Evolutionary conservation across 1,140 invertebrate species (phyloP).

Genomic region (Phenacoccus solenopsis): DNA sequence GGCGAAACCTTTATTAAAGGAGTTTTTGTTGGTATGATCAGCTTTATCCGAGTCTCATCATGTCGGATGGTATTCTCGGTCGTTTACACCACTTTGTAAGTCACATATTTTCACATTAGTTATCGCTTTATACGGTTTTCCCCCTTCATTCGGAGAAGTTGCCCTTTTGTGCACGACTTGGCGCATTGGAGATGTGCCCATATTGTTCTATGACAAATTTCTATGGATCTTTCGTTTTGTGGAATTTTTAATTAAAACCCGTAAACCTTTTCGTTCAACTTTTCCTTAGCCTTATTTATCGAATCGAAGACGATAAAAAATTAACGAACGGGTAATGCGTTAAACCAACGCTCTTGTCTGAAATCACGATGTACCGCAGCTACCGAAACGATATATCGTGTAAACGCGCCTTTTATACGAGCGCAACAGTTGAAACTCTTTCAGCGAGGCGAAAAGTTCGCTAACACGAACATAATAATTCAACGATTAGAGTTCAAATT

Average conservation of each 20-base stretch:
- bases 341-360: no score
- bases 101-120: conserved; percentile 18
- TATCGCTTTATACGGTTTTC: conserved; percentile 8
- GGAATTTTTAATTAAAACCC: conserved; percentile 16
- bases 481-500: neutral
- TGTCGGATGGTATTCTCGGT: conserved; percentile 15
- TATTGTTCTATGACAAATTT: conserved; percentile 12
- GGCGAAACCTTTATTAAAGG: neutral
- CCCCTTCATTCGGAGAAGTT: conserved; percentile 5
- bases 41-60: conserved; percentile 17
- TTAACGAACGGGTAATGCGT: no score
- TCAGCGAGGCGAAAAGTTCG: neutral
- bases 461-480: neutral
- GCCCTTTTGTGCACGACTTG: conserved; percentile 8
- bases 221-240: conserved; percentile 11
- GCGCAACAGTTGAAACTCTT: neutral
- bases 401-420: neutral
- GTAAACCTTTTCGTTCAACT: conserved; percentile 11
- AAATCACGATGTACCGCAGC: no score
- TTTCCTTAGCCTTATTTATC: neutral
- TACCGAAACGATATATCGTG: no score
- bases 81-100: conserved; percentile 16
- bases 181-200: conserved; percentile 11
- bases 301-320: no score
- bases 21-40: conserved; percentile 4